These are phyloP conservation scores for Zapus hudsonius DNA, from an alignment of 2,113 vertebrate species.

Conservation along the genomic window DNA sequence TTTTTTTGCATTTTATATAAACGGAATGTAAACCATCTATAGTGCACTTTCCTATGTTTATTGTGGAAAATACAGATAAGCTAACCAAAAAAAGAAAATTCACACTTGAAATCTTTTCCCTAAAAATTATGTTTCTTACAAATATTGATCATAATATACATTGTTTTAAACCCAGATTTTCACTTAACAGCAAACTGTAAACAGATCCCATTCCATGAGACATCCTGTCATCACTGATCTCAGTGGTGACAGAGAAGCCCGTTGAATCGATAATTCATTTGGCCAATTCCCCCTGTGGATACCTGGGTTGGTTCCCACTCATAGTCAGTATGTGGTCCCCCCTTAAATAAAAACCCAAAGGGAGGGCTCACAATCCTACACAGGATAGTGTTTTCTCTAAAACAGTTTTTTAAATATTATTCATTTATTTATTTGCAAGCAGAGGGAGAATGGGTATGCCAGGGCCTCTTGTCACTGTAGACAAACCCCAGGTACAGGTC, in stretches of 20 bases:
- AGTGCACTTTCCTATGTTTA: not conserved
- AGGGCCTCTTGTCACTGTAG: no score
- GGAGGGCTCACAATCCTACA: not conserved
- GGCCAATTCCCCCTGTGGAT: not conserved
- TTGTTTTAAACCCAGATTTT: not conserved
- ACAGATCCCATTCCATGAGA: not conserved
- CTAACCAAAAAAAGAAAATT: not conserved
- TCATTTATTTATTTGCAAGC: no score
- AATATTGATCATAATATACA: not conserved
- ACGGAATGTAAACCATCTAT: not conserved
- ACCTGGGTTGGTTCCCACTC: not conserved
- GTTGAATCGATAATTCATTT: not conserved
- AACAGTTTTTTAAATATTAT: not conserved
- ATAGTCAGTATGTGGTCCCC: not conserved
- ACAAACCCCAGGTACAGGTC: no score
- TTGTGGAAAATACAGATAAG: not conserved
- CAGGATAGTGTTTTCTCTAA: not conserved
- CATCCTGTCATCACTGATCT: not conserved
- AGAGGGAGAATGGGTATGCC: no score
- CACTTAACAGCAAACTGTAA: not conserved
- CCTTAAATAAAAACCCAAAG: not conserved
- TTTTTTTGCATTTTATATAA: not conserved
- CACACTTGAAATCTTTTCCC: not conserved
- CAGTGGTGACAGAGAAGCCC: accelerated
- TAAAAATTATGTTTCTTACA: not conserved